Conservation (phyloP, 2,797 vertebrate species). For the Poliocrania exsul region DNA sequence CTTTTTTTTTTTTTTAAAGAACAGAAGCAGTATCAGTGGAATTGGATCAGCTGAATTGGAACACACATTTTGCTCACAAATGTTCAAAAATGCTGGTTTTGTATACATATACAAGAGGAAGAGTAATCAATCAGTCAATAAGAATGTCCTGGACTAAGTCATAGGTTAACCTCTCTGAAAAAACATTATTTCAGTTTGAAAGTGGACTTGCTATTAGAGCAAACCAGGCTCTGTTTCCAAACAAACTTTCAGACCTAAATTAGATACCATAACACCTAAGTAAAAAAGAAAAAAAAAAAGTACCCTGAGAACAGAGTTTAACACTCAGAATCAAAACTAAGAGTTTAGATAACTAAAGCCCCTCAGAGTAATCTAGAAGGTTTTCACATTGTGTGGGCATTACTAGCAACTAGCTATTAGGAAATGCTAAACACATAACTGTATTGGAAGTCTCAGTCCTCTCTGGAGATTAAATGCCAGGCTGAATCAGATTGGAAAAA, state of each 20-base stretch:
- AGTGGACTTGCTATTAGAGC: not conserved
- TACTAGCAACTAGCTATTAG: not conserved
- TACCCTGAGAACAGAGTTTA: not conserved
- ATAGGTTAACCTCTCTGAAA: not conserved
- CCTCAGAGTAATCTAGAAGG: not conserved
- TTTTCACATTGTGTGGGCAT: not conserved
- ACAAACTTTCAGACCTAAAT: not conserved
- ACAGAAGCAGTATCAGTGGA: not conserved
- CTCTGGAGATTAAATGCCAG: conserved; percentile 59
- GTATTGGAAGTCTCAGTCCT: not conserved
- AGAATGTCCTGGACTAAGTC: not conserved
- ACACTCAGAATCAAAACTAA: not conserved
- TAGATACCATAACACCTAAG: rapidly evolving
- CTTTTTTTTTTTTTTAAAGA: not conserved
- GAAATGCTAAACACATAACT: conserved; percentile 42
- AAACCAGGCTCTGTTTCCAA: not conserved
- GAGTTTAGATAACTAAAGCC: not conserved
- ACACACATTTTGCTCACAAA: not conserved
- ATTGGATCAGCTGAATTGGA: not conserved
- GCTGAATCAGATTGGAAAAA: conserved; percentile 34
- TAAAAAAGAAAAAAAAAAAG: not conserved
- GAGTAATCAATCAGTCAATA: not conserved
- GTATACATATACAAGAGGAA: not conserved
- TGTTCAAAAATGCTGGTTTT: not conserved
- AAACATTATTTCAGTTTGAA: not conserved